phyloP scores from a whole-genome alignment of 2,888 invertebrate genomes.

The Pegoplata infirma region DNA sequence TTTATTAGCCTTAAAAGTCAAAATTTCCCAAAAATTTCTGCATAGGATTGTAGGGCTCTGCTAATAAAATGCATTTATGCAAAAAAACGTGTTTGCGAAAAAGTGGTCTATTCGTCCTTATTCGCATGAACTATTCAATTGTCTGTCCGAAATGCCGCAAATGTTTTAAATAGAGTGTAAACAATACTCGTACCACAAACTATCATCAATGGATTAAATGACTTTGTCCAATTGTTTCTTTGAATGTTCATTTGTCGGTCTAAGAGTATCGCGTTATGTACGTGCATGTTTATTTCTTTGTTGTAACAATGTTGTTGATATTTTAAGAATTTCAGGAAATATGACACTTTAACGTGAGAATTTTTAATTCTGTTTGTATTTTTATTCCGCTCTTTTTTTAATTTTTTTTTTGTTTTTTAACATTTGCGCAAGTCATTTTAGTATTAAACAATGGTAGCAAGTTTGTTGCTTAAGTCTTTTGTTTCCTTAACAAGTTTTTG shows the following conservation, averaged over 20 bases:
- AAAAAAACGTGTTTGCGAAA: no score
- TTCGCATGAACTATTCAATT: no score
- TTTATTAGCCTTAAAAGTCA: no score
- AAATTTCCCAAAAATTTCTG: no score
- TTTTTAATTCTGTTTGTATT: slow-evolving; percentile 11
- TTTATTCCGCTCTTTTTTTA: not conserved
- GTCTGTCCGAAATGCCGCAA: slow-evolving; percentile 15
- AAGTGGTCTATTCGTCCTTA: no score
- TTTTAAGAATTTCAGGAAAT: slow-evolving; percentile 49
- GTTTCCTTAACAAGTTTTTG: slow-evolving; percentile 14
- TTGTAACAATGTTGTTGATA: slow-evolving; percentile 27
- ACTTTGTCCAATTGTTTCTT: not conserved
- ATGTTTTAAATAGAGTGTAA: slow-evolving; percentile 19
- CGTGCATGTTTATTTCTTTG: not conserved
- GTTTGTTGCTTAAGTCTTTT: slow-evolving; percentile 26
- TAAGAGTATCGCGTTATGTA: not conserved
- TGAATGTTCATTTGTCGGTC: not conserved
- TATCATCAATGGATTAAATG: not conserved
- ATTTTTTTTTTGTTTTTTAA: not conserved
- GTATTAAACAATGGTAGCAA: not conserved
- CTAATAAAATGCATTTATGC: no score
- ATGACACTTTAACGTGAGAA: slow-evolving; percentile 54
- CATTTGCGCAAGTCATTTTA: not conserved
- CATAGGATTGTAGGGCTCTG: no score
- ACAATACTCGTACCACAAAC: slow-evolving; percentile 9